Conservation (phyloP, 2,113 vertebrate genomes). For the Paralichthys olivaceus region DNA sequence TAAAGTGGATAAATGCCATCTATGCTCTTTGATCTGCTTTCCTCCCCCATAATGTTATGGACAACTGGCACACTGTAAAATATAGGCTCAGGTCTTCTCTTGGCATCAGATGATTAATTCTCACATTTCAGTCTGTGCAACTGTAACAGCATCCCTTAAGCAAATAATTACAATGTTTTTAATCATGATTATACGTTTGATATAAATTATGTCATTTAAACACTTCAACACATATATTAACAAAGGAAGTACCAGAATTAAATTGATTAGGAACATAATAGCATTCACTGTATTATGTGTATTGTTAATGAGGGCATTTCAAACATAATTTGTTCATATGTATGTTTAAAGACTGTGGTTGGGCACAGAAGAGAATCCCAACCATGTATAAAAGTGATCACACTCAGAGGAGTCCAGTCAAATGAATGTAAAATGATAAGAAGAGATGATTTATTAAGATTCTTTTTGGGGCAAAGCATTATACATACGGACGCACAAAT, state of each 20-base stretch:
- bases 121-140: conserved; percentile 25
- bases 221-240: not conserved
- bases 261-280: not conserved
- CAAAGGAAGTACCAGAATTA: not conserved
- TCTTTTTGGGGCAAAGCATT: not conserved
- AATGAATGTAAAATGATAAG: conserved; percentile 17
- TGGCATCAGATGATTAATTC: conserved; percentile 27
- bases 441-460: conserved; percentile 24
- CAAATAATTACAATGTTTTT: not conserved
- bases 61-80: conserved; percentile 48
- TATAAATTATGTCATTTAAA: not conserved
- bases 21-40: conserved; percentile 59
- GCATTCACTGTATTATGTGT: not conserved
- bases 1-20: conserved; percentile 71
- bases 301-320: not conserved
- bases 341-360: not conserved
- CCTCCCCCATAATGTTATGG: conserved; percentile 32
- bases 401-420: not conserved
- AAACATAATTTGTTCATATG: not conserved
- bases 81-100: conserved; percentile 21
- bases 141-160: conserved; percentile 2
- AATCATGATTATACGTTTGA: not conserved
- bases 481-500: conserved; percentile 1
- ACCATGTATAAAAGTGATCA: not conserved
- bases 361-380: not conserved